These are phyloP conservation scores for Cnemophilus loriae DNA, from an alignment of 2,113 vertebrate genomes.

Conservation along the genomic window DNA sequence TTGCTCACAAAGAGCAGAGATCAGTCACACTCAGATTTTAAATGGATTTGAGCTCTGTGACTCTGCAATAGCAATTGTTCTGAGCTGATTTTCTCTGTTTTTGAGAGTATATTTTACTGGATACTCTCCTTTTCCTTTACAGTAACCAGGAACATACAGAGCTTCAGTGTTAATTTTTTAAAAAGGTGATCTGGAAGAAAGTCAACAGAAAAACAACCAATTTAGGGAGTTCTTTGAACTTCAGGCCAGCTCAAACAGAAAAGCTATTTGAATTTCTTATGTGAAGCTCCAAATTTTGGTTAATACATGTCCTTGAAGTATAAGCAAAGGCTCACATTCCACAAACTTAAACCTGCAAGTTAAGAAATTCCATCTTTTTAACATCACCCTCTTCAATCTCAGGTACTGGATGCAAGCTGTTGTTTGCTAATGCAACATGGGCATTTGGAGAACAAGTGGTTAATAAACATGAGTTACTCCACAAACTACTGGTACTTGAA, in stretches of 20 bases:
- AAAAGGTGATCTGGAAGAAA: neutral
- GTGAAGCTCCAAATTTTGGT: neutral
- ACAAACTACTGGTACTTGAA: neutral
- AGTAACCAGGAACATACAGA: neutral
- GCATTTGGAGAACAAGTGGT: neutral
- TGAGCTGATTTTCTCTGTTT: neutral
- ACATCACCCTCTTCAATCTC: neutral
- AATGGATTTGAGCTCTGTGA: neutral
- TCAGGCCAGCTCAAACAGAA: neutral
- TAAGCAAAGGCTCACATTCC: neutral
- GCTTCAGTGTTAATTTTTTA: neutral
- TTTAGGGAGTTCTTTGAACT: neutral
- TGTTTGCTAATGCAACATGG: neutral
- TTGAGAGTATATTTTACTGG: neutral
- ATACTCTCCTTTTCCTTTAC: neutral
- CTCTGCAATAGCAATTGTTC: neutral
- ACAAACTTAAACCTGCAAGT: neutral
- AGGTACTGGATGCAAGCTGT: neutral
- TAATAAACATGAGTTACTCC: neutral
- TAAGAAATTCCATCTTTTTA: neutral
- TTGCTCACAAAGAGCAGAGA: neutral
- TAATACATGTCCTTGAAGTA: neutral
- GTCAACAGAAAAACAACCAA: neutral
- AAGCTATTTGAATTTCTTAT: neutral
- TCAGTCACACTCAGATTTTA: neutral